These are phyloP conservation scores for Yponomeuta cagnagella DNA, from an alignment of 2,888 invertebrate species.

Conservation along the genomic window DNA sequence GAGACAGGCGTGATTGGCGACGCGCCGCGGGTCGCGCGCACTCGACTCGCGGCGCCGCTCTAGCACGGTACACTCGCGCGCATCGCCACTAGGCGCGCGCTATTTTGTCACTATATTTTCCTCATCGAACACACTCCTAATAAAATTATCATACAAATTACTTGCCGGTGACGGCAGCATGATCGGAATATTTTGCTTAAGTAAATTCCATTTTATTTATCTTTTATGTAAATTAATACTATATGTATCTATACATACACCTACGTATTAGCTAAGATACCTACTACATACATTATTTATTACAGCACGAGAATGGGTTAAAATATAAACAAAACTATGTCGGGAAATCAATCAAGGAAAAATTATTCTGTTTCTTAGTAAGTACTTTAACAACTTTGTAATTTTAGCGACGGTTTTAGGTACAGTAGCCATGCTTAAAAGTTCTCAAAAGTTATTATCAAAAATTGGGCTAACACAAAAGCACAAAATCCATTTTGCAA, in stretches of 20 bases:
- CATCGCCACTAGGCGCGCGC: neutral
- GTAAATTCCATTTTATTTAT: constrained; percentile 15
- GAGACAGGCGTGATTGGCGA: constrained; percentile 68
- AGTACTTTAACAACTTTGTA: too few species aligned
- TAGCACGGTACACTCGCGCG: constrained; percentile 30
- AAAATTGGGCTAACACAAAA: too few species aligned
- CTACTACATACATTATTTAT: neutral
- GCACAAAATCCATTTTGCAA: too few species aligned
- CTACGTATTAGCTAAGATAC: neutral
- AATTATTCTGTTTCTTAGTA: neutral
- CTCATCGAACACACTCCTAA: constrained; percentile 26
- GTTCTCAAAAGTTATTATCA: too few species aligned
- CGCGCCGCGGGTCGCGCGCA: constrained; percentile 22
- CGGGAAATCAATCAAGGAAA: neutral
- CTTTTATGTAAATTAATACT: constrained; percentile 13
- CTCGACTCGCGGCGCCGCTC: constrained; percentile 40
- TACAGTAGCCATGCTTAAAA: too few species aligned
- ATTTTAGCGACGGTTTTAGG: too few species aligned
- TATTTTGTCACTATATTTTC: constrained; percentile 13
- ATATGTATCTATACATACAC: neutral
- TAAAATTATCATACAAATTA: constrained; percentile 39
- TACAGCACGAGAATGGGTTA: constrained; percentile 14
- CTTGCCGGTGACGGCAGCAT: constrained; percentile 7
- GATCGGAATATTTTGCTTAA: constrained; percentile 13
- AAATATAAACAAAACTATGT: constrained; percentile 9